phyloP scores from a whole-genome alignment of 2,888 invertebrate species.

The Schizotus pectinicornis region DNA sequence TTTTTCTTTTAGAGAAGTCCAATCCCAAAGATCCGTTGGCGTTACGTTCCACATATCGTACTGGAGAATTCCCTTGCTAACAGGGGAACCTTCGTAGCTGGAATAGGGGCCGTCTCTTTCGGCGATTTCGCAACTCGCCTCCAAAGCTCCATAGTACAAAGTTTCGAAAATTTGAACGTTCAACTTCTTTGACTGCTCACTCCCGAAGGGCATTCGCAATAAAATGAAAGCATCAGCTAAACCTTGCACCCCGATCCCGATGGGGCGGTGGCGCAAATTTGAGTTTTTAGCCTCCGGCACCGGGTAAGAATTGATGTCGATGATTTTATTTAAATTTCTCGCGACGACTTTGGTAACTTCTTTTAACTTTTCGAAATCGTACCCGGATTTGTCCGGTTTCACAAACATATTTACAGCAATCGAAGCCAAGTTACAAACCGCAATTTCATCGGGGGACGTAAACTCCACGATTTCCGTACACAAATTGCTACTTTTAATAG shows the following conservation, averaged over 20 bases:
- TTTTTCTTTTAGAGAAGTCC: conserved; percentile 80
- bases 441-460: conserved; percentile 89
- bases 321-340: conserved; percentile 93
- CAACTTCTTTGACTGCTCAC: conserved; percentile 80
- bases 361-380: conserved; percentile 86
- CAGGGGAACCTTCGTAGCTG: conserved; percentile 87
- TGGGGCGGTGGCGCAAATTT: conserved; percentile 85
- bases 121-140: conserved; percentile 94
- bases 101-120: conserved; percentile 85
- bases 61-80: conserved; percentile 94
- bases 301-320: conserved; percentile 96
- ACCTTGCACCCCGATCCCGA: conserved; percentile 96
- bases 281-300: conserved; percentile 86
- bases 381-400: conserved; percentile 72
- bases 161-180: conserved; percentile 98
- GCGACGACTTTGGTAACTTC: conserved; percentile 88
- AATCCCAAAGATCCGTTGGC: conserved; percentile 89
- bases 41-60: conserved; percentile 97
- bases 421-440: conserved; percentile 97
- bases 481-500: conserved; percentile 96
- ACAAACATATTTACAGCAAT: conserved; percentile 97
- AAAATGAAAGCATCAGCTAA: conserved; percentile 95
- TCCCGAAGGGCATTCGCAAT: conserved; percentile 93
- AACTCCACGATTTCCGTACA: conserved; percentile 99
- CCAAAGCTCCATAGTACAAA: conserved; percentile 95